Base-by-base conservation (phyloP, 1,140 invertebrate species). In the Eubasilissa regina region DNA sequence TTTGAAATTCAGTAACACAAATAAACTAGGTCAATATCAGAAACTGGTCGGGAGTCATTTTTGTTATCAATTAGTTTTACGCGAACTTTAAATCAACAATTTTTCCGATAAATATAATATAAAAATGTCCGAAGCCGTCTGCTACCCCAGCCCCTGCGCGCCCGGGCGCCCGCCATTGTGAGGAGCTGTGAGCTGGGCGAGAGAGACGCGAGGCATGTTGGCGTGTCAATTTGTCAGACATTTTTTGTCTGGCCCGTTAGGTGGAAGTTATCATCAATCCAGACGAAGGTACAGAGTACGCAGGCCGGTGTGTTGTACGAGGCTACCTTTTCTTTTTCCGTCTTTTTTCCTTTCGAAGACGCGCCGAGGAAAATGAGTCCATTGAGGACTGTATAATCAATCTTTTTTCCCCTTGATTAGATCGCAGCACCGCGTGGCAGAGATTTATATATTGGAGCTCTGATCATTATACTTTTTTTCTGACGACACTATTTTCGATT, bases 141-240 rank as follows among this genome's bases (percentile, higher is more conserved):
- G 6, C 25, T 35, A 35, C 25, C 25, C 25, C 25, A 35, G 25
- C 25, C 25, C 25, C 6, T 35, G 25, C 6, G 1, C 25, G 25
- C 25, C 25, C n/a, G n/a, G 25, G 25, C 25, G 25, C 25, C 6
- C 48, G 48, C 11, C 11, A 51, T 51, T 35, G 58, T 62, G 25
- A 9, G 58, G 19, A 13, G 25, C 60, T 43, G 12, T n/a, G 15
- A 12, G 60, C 35, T 25, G 19, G 11, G 25, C 15, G n/a, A 10
- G 12, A 25, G 35, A 53, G 73, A 25, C 75, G 60, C 48, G 48
- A 43, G 3, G 55, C 78, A 75, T 76, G 78, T 80, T 58, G 60
- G 78, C 74, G 62, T 80, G 78, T 80, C 78, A 80, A 80, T 80
- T 80, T 80, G 78, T 80, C 73, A 80, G 73, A 80, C 58, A 21